Conservation (phyloP, 2,113 vertebrate species). For the Oriolus oriolus region DNA sequence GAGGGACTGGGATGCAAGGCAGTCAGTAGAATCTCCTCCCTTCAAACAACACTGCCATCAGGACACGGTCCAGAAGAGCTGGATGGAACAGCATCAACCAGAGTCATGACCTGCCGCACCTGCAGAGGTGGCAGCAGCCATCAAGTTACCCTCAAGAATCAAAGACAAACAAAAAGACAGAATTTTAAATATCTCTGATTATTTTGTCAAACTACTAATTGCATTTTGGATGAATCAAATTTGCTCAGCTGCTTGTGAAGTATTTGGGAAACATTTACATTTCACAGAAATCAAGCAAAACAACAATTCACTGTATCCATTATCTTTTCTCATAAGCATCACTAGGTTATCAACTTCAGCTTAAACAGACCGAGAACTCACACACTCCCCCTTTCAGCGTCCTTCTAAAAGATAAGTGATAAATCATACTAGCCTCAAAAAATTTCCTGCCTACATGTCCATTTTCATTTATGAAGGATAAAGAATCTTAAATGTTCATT, state of each 20-base stretch:
- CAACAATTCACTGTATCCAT: not conserved
- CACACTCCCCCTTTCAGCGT: not conserved
- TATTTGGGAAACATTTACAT: not conserved
- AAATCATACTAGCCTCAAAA: not conserved
- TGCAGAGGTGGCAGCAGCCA: not conserved
- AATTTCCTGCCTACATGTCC: not conserved
- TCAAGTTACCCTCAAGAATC: not conserved
- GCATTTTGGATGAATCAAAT: not conserved
- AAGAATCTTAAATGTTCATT: constrained; percentile 10
- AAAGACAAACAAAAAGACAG: not conserved
- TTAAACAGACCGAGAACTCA: not conserved
- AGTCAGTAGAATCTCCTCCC: not conserved
- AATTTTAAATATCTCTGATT: not conserved
- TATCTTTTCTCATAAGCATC: not conserved
- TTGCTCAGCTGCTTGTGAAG: not conserved
- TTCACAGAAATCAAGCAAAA: not conserved
- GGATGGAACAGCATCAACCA: not conserved
- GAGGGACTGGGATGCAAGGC: not conserved
- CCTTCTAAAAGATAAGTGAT: not conserved
- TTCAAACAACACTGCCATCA: not conserved
- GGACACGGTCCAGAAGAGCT: rapidly evolving
- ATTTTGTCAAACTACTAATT: not conserved
- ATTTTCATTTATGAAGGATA: not conserved
- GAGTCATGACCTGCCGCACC: not conserved
- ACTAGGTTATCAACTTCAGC: not conserved